phyloP scores from a whole-genome alignment of 2,797 vertebrate species.

The Holocentrus rufus region DNA sequence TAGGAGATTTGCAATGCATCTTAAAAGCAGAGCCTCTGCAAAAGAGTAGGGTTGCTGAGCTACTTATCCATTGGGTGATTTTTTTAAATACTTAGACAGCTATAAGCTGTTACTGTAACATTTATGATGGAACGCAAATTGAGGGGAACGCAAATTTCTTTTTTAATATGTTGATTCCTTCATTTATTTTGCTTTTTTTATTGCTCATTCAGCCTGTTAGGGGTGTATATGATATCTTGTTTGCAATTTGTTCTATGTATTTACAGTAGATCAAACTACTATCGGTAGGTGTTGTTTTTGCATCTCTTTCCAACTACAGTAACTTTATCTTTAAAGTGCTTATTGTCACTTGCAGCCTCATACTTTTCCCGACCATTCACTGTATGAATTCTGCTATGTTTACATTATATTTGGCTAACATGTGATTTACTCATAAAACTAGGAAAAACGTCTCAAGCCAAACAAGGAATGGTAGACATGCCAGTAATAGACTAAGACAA shows the following conservation, averaged over 20 bases:
- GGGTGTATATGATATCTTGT: not conserved
- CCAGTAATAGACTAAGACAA: slow-evolving; percentile 69
- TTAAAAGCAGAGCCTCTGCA: too few relatives aligned
- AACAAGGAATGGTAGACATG: slow-evolving; percentile 32
- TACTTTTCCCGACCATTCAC: not conserved
- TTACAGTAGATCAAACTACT: not conserved
- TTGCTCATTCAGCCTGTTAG: not conserved
- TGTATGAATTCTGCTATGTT: slow-evolving; percentile 30
- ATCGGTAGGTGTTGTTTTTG: not conserved
- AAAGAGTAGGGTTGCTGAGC: too few relatives aligned
- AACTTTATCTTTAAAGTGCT: not conserved
- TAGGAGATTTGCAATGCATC: too few relatives aligned
- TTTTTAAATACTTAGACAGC: too few relatives aligned
- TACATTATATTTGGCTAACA: slow-evolving; percentile 53
- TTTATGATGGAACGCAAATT: not conserved
- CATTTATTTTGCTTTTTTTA: not conserved
- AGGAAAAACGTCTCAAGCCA: slow-evolving; percentile 45
- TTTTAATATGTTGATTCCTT: not conserved
- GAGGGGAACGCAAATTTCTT: not conserved
- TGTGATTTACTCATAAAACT: slow-evolving; percentile 50
- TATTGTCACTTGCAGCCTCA: not conserved
- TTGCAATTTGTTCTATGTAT: not conserved
- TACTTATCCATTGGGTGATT: too few relatives aligned
- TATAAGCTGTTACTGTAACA: too few relatives aligned
- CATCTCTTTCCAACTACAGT: not conserved